Evolutionary conservation across 2,113 vertebrate genomes (phyloP), one percentile per base, ranked within the genome.

Genomic region (Sander lucioperca): DNA sequence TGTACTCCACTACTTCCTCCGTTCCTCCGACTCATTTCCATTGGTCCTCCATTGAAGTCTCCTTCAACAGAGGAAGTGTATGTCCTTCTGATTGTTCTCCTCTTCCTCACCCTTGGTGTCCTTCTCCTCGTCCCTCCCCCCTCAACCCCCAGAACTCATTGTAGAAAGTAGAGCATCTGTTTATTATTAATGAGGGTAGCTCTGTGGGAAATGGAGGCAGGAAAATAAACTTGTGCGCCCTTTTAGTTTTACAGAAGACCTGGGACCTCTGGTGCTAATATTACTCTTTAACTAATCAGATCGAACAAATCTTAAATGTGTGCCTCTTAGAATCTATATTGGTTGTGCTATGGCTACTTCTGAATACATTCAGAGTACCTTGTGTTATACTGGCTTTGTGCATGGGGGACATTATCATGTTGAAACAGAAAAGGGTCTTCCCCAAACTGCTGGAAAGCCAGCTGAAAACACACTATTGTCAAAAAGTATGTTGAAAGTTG

Each of bases 141-240:
- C 23, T 33, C 65, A 16, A 9, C 21, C 48, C 36, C 30, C 18
- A 45, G 36, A 72, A 61, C 36, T 65, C 69, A 66, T 74, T 79
- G 83, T 84, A 71, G 81, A 83, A 90, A 90, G 82, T 89, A 48
- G 87, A 91, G 73, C 87, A 77, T 66, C 18, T 47, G 63, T 93
- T 33, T 67, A 91, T 93, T 85, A 90, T 93, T 88, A 7, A 84
- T 90, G 74, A 73, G 33, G 71, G 61, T 63, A 43, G 83, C 50
- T 78, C 82, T 80, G 84, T 79, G 80, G 57, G 86, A 82, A 87
- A 88, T 72, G 80, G 67, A 79, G 27, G 68, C 56, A 69, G 70
- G 64, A 18, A 77, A 65, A 74, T 63, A 56, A 82, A 85, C 71
- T 77, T 73, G 71, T 63, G 78, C 79, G 65, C 63, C 62, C 53